A percentile compares a stretch with the other conserved stretches of the same genome.
Evolutionary conservation across 2,888 invertebrate genomes (phyloP).

Genomic region (Notodonta ziczac): DNA sequence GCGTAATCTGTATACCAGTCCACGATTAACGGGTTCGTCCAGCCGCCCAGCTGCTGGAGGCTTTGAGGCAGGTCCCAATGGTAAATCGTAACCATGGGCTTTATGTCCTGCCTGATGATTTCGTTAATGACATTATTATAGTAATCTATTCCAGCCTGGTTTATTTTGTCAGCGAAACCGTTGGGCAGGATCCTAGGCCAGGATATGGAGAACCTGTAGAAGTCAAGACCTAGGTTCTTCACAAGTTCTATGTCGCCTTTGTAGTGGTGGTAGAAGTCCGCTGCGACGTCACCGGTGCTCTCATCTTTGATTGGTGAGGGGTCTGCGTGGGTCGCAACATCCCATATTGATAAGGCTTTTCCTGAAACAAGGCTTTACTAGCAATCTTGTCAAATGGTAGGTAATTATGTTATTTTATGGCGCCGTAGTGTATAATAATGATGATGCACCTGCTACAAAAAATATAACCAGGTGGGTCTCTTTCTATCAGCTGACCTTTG

Average conservation of each 20-base stretch:
- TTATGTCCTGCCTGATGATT: conserved; percentile 80
- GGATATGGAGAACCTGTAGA: conserved; percentile 85
- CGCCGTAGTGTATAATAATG: too few species aligned
- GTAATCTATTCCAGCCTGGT: conserved; percentile 84
- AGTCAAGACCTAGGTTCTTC: conserved; percentile 72
- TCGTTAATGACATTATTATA: conserved; percentile 86
- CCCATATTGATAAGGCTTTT: conserved; percentile 85
- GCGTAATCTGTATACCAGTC: conserved; percentile 85
- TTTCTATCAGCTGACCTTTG: too few species aligned
- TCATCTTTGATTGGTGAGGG: conserved; percentile 55
- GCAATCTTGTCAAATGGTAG: too few species aligned
- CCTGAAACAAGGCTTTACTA: conserved; percentile 56
- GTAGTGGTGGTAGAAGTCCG: conserved; percentile 87
- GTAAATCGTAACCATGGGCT: conserved; percentile 85
- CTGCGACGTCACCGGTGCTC: conserved; percentile 84
- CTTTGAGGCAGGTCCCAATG: conserved; percentile 86
- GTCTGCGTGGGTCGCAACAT: conserved; percentile 56
- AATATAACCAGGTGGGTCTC: too few species aligned
- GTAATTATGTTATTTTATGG: too few species aligned
- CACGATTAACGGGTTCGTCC: conserved; percentile 81
- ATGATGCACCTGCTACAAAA: too few species aligned
- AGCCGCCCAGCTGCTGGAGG: conserved; percentile 85
- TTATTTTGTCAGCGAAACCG: conserved; percentile 79
- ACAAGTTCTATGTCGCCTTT: conserved; percentile 77
- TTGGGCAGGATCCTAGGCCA: conserved; percentile 88